Conservation (phyloP, 2,113 vertebrate species). For the Benitochromis conjunctus region DNA sequence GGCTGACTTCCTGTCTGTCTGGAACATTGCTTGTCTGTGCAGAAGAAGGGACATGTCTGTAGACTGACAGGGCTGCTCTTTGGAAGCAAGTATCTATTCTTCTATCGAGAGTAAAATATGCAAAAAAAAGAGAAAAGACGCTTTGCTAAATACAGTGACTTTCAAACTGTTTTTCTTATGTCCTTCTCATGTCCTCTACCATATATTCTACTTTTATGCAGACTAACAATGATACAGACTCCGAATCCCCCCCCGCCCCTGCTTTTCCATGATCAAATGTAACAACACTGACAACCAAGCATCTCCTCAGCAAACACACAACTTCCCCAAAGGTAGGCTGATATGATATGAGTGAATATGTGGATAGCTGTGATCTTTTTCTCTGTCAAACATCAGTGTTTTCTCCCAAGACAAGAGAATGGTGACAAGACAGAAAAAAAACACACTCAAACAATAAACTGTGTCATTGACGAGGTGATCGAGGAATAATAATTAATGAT, state of each 20-base stretch:
- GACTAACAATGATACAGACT: not conserved
- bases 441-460: constrained; percentile 33
- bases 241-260: not conserved
- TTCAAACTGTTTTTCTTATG: not conserved
- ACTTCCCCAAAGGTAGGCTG: constrained; percentile 33
- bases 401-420: constrained; percentile 37
- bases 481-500: constrained; percentile 61
- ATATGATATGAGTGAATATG: constrained; percentile 12
- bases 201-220: not conserved
- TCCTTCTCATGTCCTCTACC: constrained; percentile 40
- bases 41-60: constrained; percentile 23
- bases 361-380: constrained; percentile 46
- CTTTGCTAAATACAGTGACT: not conserved
- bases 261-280: constrained; percentile 42
- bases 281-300: constrained; percentile 30
- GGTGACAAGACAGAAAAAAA: constrained; percentile 28
- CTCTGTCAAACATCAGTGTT: constrained; percentile 50
- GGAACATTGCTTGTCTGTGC: constrained; percentile 34
- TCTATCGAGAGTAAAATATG: not conserved
- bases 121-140: not conserved
- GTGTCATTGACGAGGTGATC: constrained; percentile 39
- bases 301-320: constrained; percentile 11
- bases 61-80: constrained; percentile 27
- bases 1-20: constrained; percentile 61
- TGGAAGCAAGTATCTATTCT: not conserved